Conservation (phyloP, 2,888 invertebrate genomes). For the Caenorhabditis afra region DNA sequence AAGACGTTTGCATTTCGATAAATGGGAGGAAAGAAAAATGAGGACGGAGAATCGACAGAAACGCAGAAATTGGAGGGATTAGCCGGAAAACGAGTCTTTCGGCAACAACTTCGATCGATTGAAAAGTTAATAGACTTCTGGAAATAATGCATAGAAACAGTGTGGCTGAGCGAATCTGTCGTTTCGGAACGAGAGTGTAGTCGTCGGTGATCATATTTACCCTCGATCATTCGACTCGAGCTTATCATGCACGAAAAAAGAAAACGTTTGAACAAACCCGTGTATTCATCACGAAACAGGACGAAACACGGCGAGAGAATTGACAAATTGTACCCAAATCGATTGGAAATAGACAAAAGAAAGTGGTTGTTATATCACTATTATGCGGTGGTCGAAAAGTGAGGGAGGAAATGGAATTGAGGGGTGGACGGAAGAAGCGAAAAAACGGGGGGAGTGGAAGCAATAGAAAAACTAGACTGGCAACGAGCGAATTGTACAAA, state of each 20-base stretch:
- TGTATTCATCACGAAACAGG: slow-evolving; percentile 16
- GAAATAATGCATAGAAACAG: no score
- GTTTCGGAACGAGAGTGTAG: not conserved
- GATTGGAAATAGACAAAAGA: slow-evolving; percentile 9
- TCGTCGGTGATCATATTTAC: not conserved
- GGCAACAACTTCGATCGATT: not conserved
- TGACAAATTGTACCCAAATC: slow-evolving; percentile 32
- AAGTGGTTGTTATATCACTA: slow-evolving; percentile 13
- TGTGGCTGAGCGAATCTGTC: no score
- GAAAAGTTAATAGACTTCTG: no score
- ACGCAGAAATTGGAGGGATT: not conserved
- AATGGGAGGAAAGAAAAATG: not conserved
- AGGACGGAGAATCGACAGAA: not conserved
- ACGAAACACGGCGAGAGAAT: slow-evolving; percentile 9
- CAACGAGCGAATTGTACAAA: slow-evolving; percentile 32
- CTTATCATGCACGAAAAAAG: not conserved
- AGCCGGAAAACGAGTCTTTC: not conserved
- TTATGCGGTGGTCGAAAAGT: slow-evolving; percentile 31
- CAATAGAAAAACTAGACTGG: slow-evolving; percentile 25
- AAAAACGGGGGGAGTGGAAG: not conserved
- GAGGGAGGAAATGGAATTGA: not conserved
- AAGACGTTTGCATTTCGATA: not conserved
- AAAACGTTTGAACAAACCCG: not conserved
- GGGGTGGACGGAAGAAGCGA: not conserved
- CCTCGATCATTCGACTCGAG: not conserved